Evolutionary conservation across 2,113 vertebrate genomes (phyloP).

Genomic region (Gasterosteus nipponicus): DNA sequence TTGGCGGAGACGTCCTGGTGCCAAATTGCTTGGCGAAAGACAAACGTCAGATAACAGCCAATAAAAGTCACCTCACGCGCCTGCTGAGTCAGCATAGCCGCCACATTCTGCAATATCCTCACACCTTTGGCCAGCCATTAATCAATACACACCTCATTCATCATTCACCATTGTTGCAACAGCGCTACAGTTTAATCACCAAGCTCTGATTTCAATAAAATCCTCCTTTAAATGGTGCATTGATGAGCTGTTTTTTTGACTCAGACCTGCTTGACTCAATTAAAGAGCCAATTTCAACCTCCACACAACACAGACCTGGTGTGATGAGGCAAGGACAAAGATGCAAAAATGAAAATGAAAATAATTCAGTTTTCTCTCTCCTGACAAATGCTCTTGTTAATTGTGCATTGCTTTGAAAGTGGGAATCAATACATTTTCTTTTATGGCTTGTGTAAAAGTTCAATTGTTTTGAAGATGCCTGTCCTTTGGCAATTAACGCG

Average conservation of each 20-base stretch:
- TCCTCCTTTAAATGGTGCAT: constrained; percentile 23
- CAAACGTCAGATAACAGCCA: constrained; percentile 29
- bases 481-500: not conserved
- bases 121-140: constrained; percentile 48
- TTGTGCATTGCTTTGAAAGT: not conserved
- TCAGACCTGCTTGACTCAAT: constrained; percentile 8
- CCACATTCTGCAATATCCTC: constrained; percentile 35
- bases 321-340: not conserved
- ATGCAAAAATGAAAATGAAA: not conserved
- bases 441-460: constrained; percentile 5
- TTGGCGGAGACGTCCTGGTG: constrained; percentile 20
- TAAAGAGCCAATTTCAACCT: constrained; percentile 18
- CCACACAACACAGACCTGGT: not conserved
- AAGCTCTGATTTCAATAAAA: constrained; percentile 41
- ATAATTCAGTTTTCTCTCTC: constrained; percentile 3
- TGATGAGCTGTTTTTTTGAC: constrained; percentile 41
- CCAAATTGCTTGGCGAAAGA: constrained; percentile 48
- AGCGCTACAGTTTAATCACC: constrained; percentile 52
- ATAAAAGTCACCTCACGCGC: constrained; percentile 55
- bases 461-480: not conserved
- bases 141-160: constrained; percentile 56
- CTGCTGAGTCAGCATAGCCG: constrained; percentile 47
- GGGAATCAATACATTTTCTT: not conserved
- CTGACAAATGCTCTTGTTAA: constrained; percentile 4
- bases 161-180: constrained; percentile 43